These are phyloP conservation scores for Penaeus monodon DNA, from an alignment of 2,888 invertebrate species.

Conservation along the genomic window DNA sequence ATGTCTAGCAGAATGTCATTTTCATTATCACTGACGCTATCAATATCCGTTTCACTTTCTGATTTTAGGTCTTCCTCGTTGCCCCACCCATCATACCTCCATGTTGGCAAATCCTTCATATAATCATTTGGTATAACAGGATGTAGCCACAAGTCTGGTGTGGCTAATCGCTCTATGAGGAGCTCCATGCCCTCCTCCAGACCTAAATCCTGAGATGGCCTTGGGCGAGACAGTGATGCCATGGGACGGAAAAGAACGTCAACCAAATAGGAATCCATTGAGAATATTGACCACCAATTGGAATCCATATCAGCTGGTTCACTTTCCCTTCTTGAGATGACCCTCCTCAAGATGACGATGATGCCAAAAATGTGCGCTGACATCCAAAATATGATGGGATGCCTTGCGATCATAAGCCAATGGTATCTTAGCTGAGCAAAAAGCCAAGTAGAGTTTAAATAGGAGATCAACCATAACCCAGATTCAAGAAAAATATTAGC, in stretches of 20 bases:
- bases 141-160: conserved; percentile 71
- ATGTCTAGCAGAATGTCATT: conserved; percentile 52
- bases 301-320: conserved; percentile 49
- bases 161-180: conserved; percentile 70
- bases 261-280: conserved; percentile 68
- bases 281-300: conserved; percentile 70
- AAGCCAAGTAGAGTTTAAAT: conserved; percentile 59
- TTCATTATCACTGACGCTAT: conserved; percentile 60
- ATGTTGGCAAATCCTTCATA: conserved; percentile 72
- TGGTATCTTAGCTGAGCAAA: conserved; percentile 56
- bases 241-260: conserved; percentile 68
- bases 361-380: conserved; percentile 27
- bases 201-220: conserved; percentile 68
- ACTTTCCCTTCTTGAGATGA: conserved; percentile 12
- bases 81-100: conserved; percentile 69
- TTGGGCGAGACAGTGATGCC: conserved; percentile 67
- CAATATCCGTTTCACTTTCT: conserved; percentile 60
- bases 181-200: conserved; percentile 70
- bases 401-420: conserved; percentile 46
- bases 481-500: conserved; percentile 68
- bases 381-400: conserved; percentile 46
- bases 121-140: conserved; percentile 71
- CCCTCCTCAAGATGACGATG: conserved; percentile 31
- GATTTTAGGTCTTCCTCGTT: conserved; percentile 59
- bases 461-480: conserved; percentile 40